Evolutionary conservation across 2,113 vertebrate genomes (phyloP).

Genomic region (Sula dactylatra): DNA sequence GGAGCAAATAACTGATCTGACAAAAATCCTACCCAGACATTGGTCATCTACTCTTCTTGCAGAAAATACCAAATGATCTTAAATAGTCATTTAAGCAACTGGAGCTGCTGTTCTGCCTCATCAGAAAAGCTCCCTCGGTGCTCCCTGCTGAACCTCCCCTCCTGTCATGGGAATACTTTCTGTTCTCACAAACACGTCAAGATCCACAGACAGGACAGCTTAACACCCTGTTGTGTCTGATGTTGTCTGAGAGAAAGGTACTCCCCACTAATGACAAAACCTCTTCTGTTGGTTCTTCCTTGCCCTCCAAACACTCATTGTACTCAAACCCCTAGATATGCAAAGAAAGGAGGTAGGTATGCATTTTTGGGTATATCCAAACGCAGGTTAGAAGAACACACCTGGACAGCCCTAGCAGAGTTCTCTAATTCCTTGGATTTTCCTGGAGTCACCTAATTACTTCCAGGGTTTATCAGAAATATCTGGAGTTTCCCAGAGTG

Average conservation of each 20-base stretch:
- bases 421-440: neutral
- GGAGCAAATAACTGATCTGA: neutral
- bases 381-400: neutral
- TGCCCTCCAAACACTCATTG: neutral
- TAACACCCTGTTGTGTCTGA: neutral
- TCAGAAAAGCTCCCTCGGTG: neutral
- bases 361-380: neutral
- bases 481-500: neutral
- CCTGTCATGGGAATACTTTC: neutral
- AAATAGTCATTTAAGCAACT: neutral
- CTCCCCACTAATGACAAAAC: neutral
- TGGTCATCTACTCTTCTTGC: neutral
- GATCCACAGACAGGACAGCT: neutral
- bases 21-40: neutral
- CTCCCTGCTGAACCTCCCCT: neutral
- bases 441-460: conserved; percentile 12
- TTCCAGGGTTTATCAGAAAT: conserved; percentile 24
- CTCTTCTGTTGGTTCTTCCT: neutral
- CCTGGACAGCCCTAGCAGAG: neutral
- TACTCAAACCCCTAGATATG: neutral
- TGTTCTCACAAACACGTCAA: neutral
- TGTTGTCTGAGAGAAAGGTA: neutral
- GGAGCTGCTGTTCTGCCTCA: neutral
- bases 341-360: neutral
- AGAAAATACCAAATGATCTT: neutral